Conservation (phyloP, 1,140 invertebrate species). For the Ceratoteleas bidentatus region DNA sequence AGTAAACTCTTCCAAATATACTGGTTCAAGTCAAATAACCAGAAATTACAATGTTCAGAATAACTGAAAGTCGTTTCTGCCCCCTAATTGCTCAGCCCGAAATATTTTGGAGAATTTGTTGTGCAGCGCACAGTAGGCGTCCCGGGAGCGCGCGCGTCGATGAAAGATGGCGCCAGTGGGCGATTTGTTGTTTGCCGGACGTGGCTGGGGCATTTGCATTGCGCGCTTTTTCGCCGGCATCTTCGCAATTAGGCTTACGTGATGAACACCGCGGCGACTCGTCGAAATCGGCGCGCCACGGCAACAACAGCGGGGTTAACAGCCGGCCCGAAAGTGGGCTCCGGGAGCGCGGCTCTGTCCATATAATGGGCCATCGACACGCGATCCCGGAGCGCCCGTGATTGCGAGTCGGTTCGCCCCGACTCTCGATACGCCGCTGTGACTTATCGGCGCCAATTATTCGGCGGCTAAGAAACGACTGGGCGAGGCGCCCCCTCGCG, state of each 20-base stretch:
- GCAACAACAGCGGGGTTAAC: slow-evolving; percentile 72
- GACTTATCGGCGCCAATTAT: slow-evolving; percentile 81
- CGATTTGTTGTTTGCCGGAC: neutral
- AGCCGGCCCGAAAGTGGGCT: slow-evolving; percentile 76
- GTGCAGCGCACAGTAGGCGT: neutral
- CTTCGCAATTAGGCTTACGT: slow-evolving; percentile 66
- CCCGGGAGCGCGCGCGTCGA: neutral
- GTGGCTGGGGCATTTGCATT: slow-evolving; percentile 37
- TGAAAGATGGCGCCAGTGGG: slow-evolving; percentile 22
- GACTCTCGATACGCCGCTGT: slow-evolving; percentile 74
- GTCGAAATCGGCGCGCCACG: slow-evolving; percentile 75
- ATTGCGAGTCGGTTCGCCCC: slow-evolving; percentile 57
- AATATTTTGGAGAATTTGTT: slow-evolving; percentile 1
- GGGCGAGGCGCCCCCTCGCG: slow-evolving; percentile 75
- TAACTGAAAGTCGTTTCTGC: no score
- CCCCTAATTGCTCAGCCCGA: no score
- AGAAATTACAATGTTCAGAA: no score
- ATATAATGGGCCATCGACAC: slow-evolving; percentile 78
- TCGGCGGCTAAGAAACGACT: slow-evolving; percentile 76
- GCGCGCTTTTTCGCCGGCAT: slow-evolving; percentile 49
- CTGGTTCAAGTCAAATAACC: no score
- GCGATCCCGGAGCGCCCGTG: slow-evolving; percentile 73
- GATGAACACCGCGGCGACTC: slow-evolving; percentile 66
- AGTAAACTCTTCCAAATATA: no score
- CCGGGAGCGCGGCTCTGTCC: slow-evolving; percentile 76